Evolutionary conservation across 2,888 invertebrate genomes (phyloP), one percentile per base, ranked within the genome.

Genomic region (Craniophora ligustri): DNA sequence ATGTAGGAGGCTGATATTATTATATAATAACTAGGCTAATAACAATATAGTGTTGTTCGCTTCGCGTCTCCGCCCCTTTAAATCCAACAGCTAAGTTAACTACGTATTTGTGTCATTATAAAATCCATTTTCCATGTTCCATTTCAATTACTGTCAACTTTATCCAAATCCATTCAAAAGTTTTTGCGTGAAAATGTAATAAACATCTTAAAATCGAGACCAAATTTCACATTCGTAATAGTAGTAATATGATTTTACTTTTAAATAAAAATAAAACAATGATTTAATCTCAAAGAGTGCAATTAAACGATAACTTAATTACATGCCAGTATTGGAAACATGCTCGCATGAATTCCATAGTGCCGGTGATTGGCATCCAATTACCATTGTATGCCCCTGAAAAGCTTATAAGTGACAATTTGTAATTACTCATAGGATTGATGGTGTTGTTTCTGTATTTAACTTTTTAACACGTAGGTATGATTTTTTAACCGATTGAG

Each of bases 351-450:
- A n/a, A n/a, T 26, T 26, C 7, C 2, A 11, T 2, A 2, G 10
- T 16, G 13, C n/a, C 10, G 15, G 30, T 59, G 36, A 35, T n/a
- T 42, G 11, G 8, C 38, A 50, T 14, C 16, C 10, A 15, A 38
- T 50, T 59, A 26, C 3, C 5, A 21, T 36, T 14, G 21, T 13
- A n/a, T 23, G 32, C 14, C 18, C 10, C 18, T n/a, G 5, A n/a
- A 5, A 41, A 49, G 1, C 1, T n/a, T n/a, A n/a, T 23, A 21
- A n/a, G 7, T 21, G 2, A 19, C 8, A 8, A 7, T 21, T 21
- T 8, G n/a, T 38, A 51, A 51, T 51, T 51, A 50, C 6, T 19
- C 1, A 19, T 1, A 6, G 3, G 6, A 19, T n/a, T n/a, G n/a
- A n/a, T n/a, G n/a, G n/a, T n/a, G n/a, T n/a, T n/a, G n/a, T n/a